Evolutionary conservation across 2,797 vertebrate species (phyloP).

Genomic region (Poeciliopsis presidionis): DNA sequence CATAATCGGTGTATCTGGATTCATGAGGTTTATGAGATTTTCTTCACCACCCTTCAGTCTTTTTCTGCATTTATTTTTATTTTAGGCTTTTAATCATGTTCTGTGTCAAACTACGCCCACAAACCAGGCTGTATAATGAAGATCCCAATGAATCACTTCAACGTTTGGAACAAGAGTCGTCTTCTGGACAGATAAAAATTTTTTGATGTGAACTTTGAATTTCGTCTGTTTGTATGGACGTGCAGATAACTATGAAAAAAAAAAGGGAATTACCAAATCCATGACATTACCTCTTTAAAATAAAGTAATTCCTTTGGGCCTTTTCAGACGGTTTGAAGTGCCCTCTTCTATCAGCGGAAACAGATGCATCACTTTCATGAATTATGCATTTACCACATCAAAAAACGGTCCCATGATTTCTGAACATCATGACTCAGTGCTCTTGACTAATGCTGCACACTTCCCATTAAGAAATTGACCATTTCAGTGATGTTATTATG

Average conservation of each 20-base stretch:
- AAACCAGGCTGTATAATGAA: not conserved
- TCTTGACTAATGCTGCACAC: conserved; percentile 1
- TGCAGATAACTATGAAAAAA: not conserved
- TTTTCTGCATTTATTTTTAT: not conserved
- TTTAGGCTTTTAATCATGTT: not conserved
- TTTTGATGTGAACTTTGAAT: not conserved
- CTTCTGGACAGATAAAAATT: not conserved
- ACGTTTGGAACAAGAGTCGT: not conserved
- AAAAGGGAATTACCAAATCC: conserved; percentile 1
- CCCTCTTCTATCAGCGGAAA: conserved; percentile 8
- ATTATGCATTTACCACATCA: conserved; percentile 26
- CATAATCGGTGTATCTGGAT: not conserved
- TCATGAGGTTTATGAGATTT: not conserved
- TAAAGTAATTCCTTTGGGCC: not conserved
- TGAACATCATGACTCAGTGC: conserved; percentile 19
- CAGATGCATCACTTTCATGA: conserved; percentile 9
- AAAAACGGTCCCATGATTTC: conserved; percentile 2
- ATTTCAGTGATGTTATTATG: conserved; percentile 16
- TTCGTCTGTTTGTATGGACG: not conserved
- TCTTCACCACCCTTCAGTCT: not conserved
- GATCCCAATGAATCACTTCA: not conserved
- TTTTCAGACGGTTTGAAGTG: not conserved
- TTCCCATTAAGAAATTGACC: not conserved
- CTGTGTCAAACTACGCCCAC: not conserved
- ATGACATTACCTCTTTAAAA: conserved; percentile 1